A percentile compares a stretch with the other conserved stretches of the same genome.
Evolutionary conservation across 2,888 invertebrate genomes (phyloP).

Genomic region (Zootermopsis nevadensis): DNA sequence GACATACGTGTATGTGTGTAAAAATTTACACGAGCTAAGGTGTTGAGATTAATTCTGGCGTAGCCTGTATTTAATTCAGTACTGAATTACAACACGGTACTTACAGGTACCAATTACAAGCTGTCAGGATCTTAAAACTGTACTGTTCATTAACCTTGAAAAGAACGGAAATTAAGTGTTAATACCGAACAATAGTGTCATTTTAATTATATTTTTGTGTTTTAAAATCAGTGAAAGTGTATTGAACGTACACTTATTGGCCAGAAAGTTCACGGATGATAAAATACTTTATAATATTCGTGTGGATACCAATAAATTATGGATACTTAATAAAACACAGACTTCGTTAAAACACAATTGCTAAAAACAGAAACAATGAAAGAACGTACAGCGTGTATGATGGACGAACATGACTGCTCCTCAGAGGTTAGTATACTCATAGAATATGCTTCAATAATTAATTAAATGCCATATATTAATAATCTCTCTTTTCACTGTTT

Average conservation of each 20-base stretch:
- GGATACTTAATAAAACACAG: neutral
- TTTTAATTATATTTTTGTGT: neutral
- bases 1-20: too few species aligned
- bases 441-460: neutral
- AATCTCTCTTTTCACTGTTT: too few species aligned
- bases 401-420: slow-evolving; percentile 44
- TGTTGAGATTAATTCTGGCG: too few species aligned
- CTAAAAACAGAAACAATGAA: slow-evolving; percentile 35
- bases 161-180: too few species aligned
- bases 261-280: neutral
- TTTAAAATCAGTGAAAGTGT: neutral
- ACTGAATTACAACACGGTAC: too few species aligned
- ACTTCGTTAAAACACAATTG: neutral
- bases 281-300: neutral
- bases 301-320: neutral
- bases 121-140: too few species aligned
- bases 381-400: slow-evolving; percentile 38
- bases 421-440: slow-evolving; percentile 17
- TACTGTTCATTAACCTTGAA: too few species aligned
- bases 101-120: too few species aligned
- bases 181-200: neutral
- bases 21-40: too few species aligned
- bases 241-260: neutral
- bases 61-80: too few species aligned
- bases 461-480: too few species aligned